A percentile compares a stretch with the other conserved stretches of the same genome.
Conservation (phyloP, 2,888 invertebrate species). For the Phasia obesa region DNA sequence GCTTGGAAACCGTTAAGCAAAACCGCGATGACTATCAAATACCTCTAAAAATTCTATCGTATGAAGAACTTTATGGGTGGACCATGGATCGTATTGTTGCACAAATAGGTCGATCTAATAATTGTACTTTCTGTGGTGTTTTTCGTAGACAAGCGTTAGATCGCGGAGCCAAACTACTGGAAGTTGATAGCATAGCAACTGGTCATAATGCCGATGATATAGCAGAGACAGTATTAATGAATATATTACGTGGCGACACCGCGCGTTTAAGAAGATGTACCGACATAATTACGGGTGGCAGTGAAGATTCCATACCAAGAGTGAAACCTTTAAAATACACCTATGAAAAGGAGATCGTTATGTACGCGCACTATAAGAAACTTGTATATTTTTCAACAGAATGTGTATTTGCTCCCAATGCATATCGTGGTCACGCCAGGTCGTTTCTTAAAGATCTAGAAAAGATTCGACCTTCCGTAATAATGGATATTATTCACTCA, state of each 20-base stretch:
- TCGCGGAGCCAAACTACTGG: constrained; percentile 93
- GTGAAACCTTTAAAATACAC: constrained; percentile 98
- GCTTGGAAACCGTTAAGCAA: constrained; percentile 96
- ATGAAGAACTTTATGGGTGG: constrained; percentile 99
- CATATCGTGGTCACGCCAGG: constrained; percentile 96
- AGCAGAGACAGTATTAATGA: constrained; percentile 99
- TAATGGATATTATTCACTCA: constrained; percentile 96
- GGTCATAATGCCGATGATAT: constrained; percentile 99
- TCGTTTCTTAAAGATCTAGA: constrained; percentile 97
- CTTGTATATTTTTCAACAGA: constrained; percentile 99
- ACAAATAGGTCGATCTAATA: constrained; percentile 93
- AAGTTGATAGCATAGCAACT: constrained; percentile 96
- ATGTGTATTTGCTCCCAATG: constrained; percentile 99
- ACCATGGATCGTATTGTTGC: constrained; percentile 99
- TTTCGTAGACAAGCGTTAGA: constrained; percentile 98
- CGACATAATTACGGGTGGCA: constrained; percentile 89
- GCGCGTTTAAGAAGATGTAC: constrained; percentile 96
- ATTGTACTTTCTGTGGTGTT: constrained; percentile 98
- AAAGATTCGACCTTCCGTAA: constrained; percentile 93
- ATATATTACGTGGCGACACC: constrained; percentile 97
- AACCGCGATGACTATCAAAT: constrained; percentile 97
- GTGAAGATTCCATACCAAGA: constrained; percentile 92
- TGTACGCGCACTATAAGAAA: constrained; percentile 98
- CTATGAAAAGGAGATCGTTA: constrained; percentile 99
- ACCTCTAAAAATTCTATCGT: constrained; percentile 96